Conservation (phyloP, 2,888 invertebrate genomes). For the Nomada ferruginata region DNA sequence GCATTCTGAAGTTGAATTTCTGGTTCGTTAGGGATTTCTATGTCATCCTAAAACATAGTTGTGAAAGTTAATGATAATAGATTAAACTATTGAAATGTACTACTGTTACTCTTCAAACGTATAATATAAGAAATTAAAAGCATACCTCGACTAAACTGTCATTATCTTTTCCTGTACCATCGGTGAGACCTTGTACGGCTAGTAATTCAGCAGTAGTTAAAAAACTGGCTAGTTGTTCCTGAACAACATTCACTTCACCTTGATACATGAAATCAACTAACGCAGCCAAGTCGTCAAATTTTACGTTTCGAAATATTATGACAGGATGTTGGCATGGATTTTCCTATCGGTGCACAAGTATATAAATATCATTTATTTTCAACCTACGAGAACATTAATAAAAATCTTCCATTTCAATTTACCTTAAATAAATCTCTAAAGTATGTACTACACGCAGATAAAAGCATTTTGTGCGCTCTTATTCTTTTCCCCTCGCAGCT, state of each 20-base stretch:
- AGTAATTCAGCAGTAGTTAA: conserved; percentile 91
- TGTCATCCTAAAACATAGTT: conserved; percentile 77
- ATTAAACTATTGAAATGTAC: conserved; percentile 1
- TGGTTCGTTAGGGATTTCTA: conserved; percentile 82
- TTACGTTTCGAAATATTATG: conserved; percentile 92
- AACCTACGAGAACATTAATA: neutral
- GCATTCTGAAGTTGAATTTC: conserved; percentile 82
- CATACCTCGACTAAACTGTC: conserved; percentile 80
- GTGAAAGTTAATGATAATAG: neutral
- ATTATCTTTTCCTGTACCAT: conserved; percentile 84
- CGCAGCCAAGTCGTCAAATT: conserved; percentile 91
- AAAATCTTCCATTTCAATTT: conserved; percentile 12
- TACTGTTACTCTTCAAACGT: neutral
- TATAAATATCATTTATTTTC: conserved; percentile 1
- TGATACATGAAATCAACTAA: conserved; percentile 93
- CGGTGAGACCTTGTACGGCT: conserved; percentile 91
- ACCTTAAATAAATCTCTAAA: conserved; percentile 87
- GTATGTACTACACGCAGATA: conserved; percentile 93
- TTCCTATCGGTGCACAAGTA: conserved; percentile 86
- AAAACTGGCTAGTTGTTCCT: conserved; percentile 91
- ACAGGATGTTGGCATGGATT: conserved; percentile 93
- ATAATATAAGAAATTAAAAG: neutral
- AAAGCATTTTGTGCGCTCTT: conserved; percentile 93
- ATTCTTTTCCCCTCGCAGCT: conserved; percentile 94
- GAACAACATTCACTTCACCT: conserved; percentile 92